Conservation (phyloP, 2,113 vertebrate species). For the Dasypus novemcinctus region DNA sequence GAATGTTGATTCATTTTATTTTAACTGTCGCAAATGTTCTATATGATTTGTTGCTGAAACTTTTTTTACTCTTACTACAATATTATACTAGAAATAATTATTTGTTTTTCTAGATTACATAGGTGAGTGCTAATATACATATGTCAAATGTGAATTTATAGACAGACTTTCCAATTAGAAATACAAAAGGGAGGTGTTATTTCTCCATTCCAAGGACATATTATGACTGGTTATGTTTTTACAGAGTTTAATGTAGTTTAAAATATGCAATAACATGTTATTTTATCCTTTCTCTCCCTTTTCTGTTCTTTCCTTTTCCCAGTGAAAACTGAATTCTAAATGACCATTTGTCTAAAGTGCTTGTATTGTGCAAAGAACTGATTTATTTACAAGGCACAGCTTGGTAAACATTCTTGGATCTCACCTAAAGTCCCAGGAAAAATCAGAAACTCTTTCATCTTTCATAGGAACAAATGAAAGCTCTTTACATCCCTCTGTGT, state of each 20-base stretch:
- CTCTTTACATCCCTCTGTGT: slow-evolving; percentile 76
- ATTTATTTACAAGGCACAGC: slow-evolving; percentile 81
- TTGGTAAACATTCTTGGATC: slow-evolving; percentile 77
- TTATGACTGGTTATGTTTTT: neutral
- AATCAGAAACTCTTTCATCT: slow-evolving; percentile 79
- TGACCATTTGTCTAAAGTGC: slow-evolving; percentile 74
- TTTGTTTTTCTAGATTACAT: neutral
- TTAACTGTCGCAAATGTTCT: neutral
- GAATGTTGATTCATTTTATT: neutral
- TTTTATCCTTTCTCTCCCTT: slow-evolving; percentile 32
- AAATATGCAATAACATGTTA: neutral
- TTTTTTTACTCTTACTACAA: neutral
- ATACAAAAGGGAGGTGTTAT: neutral
- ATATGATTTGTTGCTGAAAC: neutral
- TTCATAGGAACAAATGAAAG: slow-evolving; percentile 80
- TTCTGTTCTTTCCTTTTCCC: slow-evolving; percentile 42
- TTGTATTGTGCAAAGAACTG: slow-evolving; percentile 53
- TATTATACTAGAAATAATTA: neutral
- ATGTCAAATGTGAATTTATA: neutral
- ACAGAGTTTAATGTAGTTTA: neutral
- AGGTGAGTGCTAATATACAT: neutral
- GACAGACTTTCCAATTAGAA: neutral
- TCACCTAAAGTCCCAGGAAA: slow-evolving; percentile 77
- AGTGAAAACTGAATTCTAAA: slow-evolving; percentile 77
- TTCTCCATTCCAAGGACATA: neutral